Evolutionary conservation across 2,888 invertebrate species (phyloP).

Genomic region (Eupithecia subumbrata): DNA sequence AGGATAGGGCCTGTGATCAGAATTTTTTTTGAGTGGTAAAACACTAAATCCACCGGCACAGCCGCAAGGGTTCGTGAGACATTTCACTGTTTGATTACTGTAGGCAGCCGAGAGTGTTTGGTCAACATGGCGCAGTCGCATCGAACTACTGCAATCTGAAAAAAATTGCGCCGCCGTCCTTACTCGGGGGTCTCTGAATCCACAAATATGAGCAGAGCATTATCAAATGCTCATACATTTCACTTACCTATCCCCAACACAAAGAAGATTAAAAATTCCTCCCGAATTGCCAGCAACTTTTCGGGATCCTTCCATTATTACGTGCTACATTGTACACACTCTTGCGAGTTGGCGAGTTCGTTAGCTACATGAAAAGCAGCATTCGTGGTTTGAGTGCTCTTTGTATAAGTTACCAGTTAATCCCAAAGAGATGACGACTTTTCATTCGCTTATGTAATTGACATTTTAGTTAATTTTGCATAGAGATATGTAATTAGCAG

Average conservation of each 20-base stretch:
- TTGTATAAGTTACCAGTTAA: constrained; percentile 14
- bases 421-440: neutral
- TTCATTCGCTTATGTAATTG: neutral
- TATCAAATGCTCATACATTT: constrained; percentile 21
- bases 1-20: no score
- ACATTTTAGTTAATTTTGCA: neutral
- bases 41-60: no score
- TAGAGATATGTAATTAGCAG: neutral
- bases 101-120: no score
- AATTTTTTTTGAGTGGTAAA: no score
- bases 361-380: constrained; percentile 61
- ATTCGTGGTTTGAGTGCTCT: constrained; percentile 45
- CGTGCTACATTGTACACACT: constrained; percentile 29
- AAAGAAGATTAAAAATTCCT: constrained; percentile 39
- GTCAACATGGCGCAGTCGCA: no score
- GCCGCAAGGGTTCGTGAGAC: no score
- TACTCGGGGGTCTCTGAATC: neutral
- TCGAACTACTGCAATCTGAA: neutral
- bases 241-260: constrained; percentile 16
- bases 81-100: no score
- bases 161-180: neutral
- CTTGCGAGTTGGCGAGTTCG: constrained; percentile 52
- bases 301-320: constrained; percentile 37
- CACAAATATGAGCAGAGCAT: neutral
- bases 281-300: constrained; percentile 30